Conservation (phyloP, 2,888 invertebrate genomes). For the Onchidella celtica region DNA sequence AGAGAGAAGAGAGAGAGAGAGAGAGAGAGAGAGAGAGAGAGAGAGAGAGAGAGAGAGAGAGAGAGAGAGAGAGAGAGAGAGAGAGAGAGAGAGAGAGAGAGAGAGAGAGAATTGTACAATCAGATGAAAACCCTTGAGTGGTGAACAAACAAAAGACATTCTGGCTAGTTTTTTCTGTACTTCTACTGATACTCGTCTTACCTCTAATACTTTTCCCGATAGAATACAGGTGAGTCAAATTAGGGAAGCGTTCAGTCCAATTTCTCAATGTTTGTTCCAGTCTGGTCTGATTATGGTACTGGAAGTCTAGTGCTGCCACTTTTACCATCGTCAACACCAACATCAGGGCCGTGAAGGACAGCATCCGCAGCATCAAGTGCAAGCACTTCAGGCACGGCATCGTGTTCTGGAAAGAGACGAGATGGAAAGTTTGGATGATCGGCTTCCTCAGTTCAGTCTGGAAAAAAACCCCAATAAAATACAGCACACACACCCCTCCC, state of each 20-base stretch:
- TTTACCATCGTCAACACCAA: not conserved
- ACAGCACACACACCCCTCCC: no score
- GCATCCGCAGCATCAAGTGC: not conserved
- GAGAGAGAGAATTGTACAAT: no score
- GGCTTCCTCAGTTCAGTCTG: no score
- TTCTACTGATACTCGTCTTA: conserved; percentile 80
- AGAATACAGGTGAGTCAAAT: conserved; percentile 93
- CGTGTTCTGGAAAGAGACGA: not conserved
- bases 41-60: no score
- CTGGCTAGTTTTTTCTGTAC: no score
- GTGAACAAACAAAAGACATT: no score
- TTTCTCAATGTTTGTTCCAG: conserved; percentile 91
- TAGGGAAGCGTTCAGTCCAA: conserved; percentile 90
- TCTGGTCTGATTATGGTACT: conserved; percentile 92
- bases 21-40: no score
- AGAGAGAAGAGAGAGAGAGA: no score
- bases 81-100: no score
- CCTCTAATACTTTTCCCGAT: conserved; percentile 96
- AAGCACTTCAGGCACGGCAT: conserved; percentile 1
- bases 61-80: no score
- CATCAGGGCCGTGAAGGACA: not conserved
- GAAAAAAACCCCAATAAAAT: no score
- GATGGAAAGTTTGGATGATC: not conserved
- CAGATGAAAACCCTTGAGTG: no score
- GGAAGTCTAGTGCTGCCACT: conserved; percentile 85